Base-by-base conservation (phyloP, 2,888 invertebrate species). In the Drosophila paramelanica region DNA sequence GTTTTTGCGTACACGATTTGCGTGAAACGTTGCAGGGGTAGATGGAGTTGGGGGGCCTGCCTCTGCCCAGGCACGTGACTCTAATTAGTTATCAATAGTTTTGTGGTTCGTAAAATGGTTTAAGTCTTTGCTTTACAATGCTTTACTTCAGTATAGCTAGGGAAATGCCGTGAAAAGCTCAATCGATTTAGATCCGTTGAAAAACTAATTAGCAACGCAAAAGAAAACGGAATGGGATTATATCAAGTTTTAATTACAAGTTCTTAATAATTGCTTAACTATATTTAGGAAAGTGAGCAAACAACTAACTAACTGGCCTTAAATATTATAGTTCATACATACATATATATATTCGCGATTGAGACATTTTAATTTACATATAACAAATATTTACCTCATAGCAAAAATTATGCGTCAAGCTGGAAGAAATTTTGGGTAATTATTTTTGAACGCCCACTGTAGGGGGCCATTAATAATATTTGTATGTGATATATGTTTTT, bases 11-110 rank as follows among this genome's bases (percentile, higher is more conserved):
- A 46, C 38, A 41, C 36, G 33, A 25, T 27, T 50, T 14, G 23
- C 51, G 36, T 17, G 7, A 59, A 69, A 8, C 8, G 8, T 8
- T 8, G 31, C 7, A 2, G 31, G 31, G 31, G 7, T 2, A 3
- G n/a, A 10, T 5, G 25, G n/a, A 6, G 13, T 11, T 0, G 0
- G 17, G 25, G 8, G 27, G 27, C 8, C 1, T 8, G 27, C 0
- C 20, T 13, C 14, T 14, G 27, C 42, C 42, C 13, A 8, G 27
- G n/a, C 45, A 64, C 41, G 14, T 45, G 49, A 41, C 33, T 45
- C 66, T 20, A 65, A 58, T 65, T 50, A 67, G 23, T 46, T 56
- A 55, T 52, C 45, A 39, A 46, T 59, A 39, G 41, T 25, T 47
- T n/a, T 36, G 13, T 17, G 33, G 49, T 20, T 14, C 31, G 39